A percentile compares a stretch with the other conserved stretches of the same genome.
Conservation (phyloP, 1,140 invertebrate genomes). For the Caenorhabditis latens region DNA sequence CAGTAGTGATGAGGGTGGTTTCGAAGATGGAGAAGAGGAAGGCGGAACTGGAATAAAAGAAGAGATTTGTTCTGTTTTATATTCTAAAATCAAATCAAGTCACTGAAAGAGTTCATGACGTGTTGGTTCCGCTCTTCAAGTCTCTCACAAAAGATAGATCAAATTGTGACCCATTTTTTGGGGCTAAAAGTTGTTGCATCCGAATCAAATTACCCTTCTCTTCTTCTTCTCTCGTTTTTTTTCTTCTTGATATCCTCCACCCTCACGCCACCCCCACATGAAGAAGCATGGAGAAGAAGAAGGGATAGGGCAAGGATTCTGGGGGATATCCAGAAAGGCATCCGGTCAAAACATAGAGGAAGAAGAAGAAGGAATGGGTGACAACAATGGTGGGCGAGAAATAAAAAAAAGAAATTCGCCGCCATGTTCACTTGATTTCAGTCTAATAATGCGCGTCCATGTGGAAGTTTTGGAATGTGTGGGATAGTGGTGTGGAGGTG, state of each 20-base stretch:
- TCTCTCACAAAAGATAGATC: slow-evolving; percentile 32
- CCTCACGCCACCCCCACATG: slow-evolving; percentile 31
- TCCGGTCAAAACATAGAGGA: background rate
- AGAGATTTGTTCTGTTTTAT: slow-evolving; percentile 23
- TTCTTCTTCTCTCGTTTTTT: slow-evolving; percentile 30
- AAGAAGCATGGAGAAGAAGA: background rate
- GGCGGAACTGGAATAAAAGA: background rate
- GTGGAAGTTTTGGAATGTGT: background rate
- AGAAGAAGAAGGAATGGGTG: background rate
- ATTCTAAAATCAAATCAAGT: slow-evolving; percentile 34
- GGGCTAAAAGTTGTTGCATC: slow-evolving; percentile 43
- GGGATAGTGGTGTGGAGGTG: background rate
- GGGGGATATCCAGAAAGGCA: slow-evolving; percentile 25
- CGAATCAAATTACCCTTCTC: slow-evolving; percentile 44
- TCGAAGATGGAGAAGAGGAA: too few species aligned
- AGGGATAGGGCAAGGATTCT: background rate
- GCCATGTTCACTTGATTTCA: background rate
- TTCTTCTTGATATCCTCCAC: slow-evolving; percentile 5
- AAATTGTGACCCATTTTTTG: slow-evolving; percentile 55
- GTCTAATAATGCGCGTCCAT: slow-evolving; percentile 14
- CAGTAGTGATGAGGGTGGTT: background rate
- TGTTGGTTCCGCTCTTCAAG: background rate
- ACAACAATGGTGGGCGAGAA: background rate
- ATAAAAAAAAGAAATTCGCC: background rate
- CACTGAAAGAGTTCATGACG: slow-evolving; percentile 34